These are phyloP conservation scores for Nomada hirtipes DNA, from an alignment of 2,888 invertebrate species.

Conservation along the genomic window DNA sequence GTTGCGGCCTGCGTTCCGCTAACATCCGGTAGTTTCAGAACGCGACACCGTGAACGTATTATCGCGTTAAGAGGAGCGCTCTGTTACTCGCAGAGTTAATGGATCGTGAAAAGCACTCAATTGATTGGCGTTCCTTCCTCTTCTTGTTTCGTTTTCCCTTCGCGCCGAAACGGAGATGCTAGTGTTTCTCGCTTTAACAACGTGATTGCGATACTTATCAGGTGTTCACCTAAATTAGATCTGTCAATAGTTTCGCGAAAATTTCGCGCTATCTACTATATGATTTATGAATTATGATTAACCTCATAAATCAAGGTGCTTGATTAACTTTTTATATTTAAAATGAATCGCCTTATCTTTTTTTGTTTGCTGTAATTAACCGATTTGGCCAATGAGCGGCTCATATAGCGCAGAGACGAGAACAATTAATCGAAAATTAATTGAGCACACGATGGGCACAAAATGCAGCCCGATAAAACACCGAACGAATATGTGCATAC, in stretches of 20 bases:
- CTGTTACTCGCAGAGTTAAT: slow-evolving; percentile 64
- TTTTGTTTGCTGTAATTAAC: no score
- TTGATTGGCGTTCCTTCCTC: slow-evolving; percentile 55
- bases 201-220: slow-evolving; percentile 16
- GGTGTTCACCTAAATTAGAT: not conserved
- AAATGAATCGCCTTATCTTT: no score
- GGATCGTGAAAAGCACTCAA: slow-evolving; percentile 66
- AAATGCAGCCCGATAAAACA: no score
- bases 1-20: slow-evolving; percentile 32
- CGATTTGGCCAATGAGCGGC: no score
- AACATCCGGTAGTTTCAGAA: slow-evolving; percentile 50
- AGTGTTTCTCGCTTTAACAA: not conserved
- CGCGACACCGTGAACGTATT: slow-evolving; percentile 57
- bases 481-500: no score
- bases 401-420: no score
- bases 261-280: not conserved
- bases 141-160: not conserved
- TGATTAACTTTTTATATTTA: no score
- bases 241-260: not conserved
- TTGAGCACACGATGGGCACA: no score
- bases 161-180: slow-evolving; percentile 15
- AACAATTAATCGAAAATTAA: no score
- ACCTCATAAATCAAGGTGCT: no score
- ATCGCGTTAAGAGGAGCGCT: slow-evolving; percentile 56
- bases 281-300: no score